Base-by-base conservation (phyloP, 1,140 invertebrate species). In the Dufourea novaeangliae region DNA sequence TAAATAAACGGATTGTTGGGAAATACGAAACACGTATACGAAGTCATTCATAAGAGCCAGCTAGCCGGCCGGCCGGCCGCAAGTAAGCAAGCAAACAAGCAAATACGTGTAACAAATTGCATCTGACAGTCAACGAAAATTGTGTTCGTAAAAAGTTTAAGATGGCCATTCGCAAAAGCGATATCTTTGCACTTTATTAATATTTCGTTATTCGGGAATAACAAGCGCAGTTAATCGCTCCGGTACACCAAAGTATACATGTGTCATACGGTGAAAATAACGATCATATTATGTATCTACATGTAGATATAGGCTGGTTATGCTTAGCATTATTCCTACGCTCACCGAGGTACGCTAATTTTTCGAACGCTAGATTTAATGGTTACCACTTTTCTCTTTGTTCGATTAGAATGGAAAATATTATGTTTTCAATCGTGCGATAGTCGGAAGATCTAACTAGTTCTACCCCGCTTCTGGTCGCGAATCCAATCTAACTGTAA, bases 171-270 rank as follows among this genome's bases (percentile, higher is more conserved):
- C 74, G 22, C 46, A 75, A 78, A 84, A 27, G 37, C 39, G 50
- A 41, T 72, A 81, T 74, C 82, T 70, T 85, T 84, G 84, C 78
- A 84, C 78, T 70, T 84, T 85, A 85, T 85, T 85, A 85, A 85
- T 85, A 85, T 85, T 85, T 84, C 25, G 73, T 54, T 25, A 34
- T 25, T 66, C 78, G 81, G 73, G 81, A 85, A 85, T 85, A 85
- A 73, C 70, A n/a, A n/a, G 12, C 34, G 10, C 27, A 63, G 78
- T 84, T 80, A 73, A 85, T 34, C 72, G 25, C 22, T 27, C 17
- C 14, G 25, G 11, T 32, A 20, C 34, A 17, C 29, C 20, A 29
- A 75, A 75, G 74, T 79, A 34, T 70, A 83, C 67, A n/a, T n/a
- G n/a, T n/a, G 46, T 44, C 32, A 34, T 25, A 52, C 56, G 82